phyloP scores from a whole-genome alignment of 2,797 vertebrate species.

The Hoplostethus atlanticus region DNA sequence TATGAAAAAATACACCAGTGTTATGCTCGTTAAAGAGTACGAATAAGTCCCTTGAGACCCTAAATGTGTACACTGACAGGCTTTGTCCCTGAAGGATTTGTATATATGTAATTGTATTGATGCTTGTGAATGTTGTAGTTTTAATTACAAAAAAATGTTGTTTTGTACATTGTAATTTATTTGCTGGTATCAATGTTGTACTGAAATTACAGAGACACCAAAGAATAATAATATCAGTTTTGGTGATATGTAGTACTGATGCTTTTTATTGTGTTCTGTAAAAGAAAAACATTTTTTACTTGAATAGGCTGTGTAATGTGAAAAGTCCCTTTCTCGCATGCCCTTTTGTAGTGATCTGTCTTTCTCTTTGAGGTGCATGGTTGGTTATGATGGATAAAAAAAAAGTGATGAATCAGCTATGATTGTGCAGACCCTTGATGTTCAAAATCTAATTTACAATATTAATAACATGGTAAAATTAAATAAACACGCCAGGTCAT shows the following conservation, averaged over 20 bases:
- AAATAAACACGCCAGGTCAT: conserved; percentile 71
- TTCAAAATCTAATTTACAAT: conserved; percentile 78
- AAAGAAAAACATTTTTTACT: conserved; percentile 86
- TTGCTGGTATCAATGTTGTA: conserved; percentile 89
- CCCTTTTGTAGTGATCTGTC: conserved; percentile 88
- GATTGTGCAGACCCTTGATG: conserved; percentile 82
- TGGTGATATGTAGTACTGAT: conserved; percentile 91
- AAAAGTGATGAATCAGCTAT: conserved; percentile 69
- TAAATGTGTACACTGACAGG: conserved; percentile 88
- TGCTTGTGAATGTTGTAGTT: conserved; percentile 94
- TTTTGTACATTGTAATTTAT: conserved; percentile 99
- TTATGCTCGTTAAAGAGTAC: conserved; percentile 88
- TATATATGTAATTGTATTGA: conserved; percentile 92
- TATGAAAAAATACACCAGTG: conserved; percentile 85
- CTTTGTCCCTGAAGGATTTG: conserved; percentile 87
- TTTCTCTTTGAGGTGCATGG: conserved; percentile 86
- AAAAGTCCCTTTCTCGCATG: conserved; percentile 91
- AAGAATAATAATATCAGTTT: conserved; percentile 95
- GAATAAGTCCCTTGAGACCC: conserved; percentile 93
- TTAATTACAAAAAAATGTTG: conserved; percentile 90
- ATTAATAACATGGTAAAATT: conserved; percentile 75
- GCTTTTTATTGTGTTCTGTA: conserved; percentile 89
- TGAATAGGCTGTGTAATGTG: conserved; percentile 97
- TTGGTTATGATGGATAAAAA: conserved; percentile 74
- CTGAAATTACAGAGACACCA: conserved; percentile 96